Percentiles rank a stretch among this genome's conserved stretches.
These are phyloP conservation scores for Lateolabrax maculatus DNA, from an alignment of 2,797 vertebrate species.

Conservation along the genomic window DNA sequence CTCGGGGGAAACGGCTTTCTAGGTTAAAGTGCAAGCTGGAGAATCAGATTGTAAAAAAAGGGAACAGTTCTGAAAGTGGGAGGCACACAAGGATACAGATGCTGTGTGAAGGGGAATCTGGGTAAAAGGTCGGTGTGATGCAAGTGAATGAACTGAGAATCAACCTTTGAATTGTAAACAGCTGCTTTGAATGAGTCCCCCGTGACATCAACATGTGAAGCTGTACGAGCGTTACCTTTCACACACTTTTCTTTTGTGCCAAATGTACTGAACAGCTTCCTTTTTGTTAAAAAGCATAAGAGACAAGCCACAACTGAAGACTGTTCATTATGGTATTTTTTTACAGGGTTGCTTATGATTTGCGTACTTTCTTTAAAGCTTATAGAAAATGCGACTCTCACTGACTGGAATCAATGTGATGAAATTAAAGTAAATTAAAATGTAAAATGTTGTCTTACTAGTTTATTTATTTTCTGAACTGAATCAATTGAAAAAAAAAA, in stretches of 20 bases:
- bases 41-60: slow-evolving; percentile 39
- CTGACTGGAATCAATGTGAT: neutral
- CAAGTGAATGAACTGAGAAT: slow-evolving; percentile 48
- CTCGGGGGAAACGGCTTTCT: slow-evolving; percentile 57
- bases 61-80: slow-evolving; percentile 25
- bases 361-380: neutral
- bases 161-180: slow-evolving; percentile 60
- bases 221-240: slow-evolving; percentile 50
- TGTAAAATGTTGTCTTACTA: neutral
- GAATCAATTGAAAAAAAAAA: neutral
- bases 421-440: neutral
- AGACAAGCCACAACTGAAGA: neutral
- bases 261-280: neutral
- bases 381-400: neutral
- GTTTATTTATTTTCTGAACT: neutral
- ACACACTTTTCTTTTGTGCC: slow-evolving; percentile 61
- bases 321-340: neutral
- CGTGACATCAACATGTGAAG: slow-evolving; percentile 48
- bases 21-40: slow-evolving; percentile 76
- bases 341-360: neutral
- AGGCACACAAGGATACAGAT: slow-evolving; percentile 56
- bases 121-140: slow-evolving; percentile 77
- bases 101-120: slow-evolving; percentile 67
- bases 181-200: slow-evolving; percentile 56
- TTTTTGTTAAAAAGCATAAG: neutral